Evolutionary conservation across 1,140 invertebrate genomes (phyloP), one percentile per base, ranked within the genome.

Genomic region (Lutraria rhynchaena): DNA sequence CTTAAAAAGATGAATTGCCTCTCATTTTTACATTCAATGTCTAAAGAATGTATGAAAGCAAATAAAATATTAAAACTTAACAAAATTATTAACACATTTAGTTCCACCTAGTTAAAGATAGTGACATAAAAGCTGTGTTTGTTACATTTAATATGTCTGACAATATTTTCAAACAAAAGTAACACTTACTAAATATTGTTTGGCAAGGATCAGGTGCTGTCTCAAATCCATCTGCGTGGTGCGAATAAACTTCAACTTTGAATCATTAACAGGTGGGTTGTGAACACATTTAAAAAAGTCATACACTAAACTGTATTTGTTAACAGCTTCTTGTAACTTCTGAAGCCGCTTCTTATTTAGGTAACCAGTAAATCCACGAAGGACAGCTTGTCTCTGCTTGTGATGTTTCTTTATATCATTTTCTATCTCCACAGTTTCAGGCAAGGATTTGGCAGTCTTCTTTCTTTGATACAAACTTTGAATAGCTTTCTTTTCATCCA

Each of bases 161-260:
- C n/a, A n/a, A n/a, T n/a, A n/a, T n/a, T 7, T 41, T 41, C 37
- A 41, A 41, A 7, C 15, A 41, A 41, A 41, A 41, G 15, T 5
- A 27, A 35, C 19, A 22, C 76, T 63, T 53, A 81, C 78, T 58
- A 73, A 53, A 49, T 81, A 81, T 49, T 81, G 78, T 24, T 71
- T 81, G 1, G 70, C 67, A 31, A 81, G 57, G 24, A 74, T 81
- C 5, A 81, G 44, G 65, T 81, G 78, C 29, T 81, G 69, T 24
- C 70, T 22, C 44, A 81, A 37, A 73, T 81, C 78, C 49, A 73
- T 65, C 69, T 73, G 69, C 65, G 78, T 74, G 31, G 78, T 81
- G 3, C 70, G 33, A n/a, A 81, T 51, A 41, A 58, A 73, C 46
- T 49, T 73, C 17, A 81, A 35, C 78, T 63, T 51, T 27, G 41